A percentile compares a stretch with the other conserved stretches of the same genome.
phyloP scores from a whole-genome alignment of 2,888 invertebrate genomes.

The Acleris emargana region DNA sequence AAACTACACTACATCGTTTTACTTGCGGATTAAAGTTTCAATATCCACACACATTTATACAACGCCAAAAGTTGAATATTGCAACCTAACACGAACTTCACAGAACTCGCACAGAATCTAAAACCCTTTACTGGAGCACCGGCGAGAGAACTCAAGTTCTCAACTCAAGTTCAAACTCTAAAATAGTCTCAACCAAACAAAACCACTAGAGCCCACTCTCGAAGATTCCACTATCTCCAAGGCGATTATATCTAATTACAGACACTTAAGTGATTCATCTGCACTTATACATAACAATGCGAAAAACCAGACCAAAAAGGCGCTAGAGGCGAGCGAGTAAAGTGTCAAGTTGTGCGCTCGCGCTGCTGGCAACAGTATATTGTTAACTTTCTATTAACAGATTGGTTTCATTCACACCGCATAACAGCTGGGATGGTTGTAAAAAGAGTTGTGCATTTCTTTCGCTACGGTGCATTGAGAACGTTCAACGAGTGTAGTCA shows the following conservation, averaged over 20 bases:
- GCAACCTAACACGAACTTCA: no score
- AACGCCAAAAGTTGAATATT: no score
- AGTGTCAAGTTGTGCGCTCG: conserved; percentile 30
- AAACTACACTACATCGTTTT: no score
- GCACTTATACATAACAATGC: conserved; percentile 4
- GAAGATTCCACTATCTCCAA: conserved; percentile 32
- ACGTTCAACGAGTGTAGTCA: background rate
- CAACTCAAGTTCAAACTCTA: background rate
- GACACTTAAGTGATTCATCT: conserved; percentile 24
- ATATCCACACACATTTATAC: no score
- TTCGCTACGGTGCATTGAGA: conserved; percentile 2
- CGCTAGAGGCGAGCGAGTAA: background rate
- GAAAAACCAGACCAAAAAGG: conserved; percentile 1
- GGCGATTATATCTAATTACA: conserved; percentile 33
- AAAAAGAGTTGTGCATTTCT: background rate
- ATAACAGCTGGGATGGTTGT: conserved; percentile 44
- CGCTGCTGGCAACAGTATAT: conserved; percentile 24
- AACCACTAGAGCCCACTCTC: conserved; percentile 4
- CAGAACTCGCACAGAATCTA: no score
- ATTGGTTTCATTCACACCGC: conserved; percentile 48
- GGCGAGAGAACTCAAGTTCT: no score
- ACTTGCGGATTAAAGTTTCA: no score
- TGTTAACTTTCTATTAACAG: conserved; percentile 49
- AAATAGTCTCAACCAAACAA: conserved; percentile 6
- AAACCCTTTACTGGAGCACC: background rate